These are phyloP conservation scores for Adelges cooleyi DNA, from an alignment of 1,140 invertebrate genomes.

Conservation along the genomic window DNA sequence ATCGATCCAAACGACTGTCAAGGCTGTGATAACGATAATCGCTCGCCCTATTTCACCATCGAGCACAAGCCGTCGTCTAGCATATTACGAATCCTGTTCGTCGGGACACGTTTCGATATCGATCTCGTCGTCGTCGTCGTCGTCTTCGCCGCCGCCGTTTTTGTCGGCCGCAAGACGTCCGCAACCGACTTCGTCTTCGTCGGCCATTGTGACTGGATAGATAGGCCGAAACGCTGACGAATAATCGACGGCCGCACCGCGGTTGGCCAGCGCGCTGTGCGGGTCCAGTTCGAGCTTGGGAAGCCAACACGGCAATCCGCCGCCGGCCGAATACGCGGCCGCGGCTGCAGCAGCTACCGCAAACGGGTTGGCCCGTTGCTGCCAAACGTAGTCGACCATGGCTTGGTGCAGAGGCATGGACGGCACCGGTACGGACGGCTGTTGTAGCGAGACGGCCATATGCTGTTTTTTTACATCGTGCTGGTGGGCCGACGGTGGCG, in stretches of 20 bases:
- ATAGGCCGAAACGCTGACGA: slow-evolving; percentile 35
- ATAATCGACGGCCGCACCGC: slow-evolving; percentile 30
- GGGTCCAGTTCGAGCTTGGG: slow-evolving; percentile 4
- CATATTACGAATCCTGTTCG: slow-evolving; percentile 30
- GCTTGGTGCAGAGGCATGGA: slow-evolving; percentile 30
- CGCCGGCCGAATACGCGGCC: slow-evolving; percentile 32
- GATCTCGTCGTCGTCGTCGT: slow-evolving; percentile 34
- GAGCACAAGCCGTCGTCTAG: background rate
- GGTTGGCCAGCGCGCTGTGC: slow-evolving; percentile 30
- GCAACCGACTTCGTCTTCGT: background rate
- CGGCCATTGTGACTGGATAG: slow-evolving; percentile 24
- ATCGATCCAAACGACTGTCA: too few species aligned
- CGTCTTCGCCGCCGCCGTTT: background rate
- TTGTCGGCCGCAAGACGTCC: background rate
- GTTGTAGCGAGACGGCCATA: background rate
- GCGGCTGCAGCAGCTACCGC: slow-evolving; percentile 36
- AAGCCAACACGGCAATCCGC: slow-evolving; percentile 15
- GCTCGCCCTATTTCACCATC: too few species aligned
- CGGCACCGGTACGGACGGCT: slow-evolving; percentile 29
- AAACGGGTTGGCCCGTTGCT: slow-evolving; percentile 19
- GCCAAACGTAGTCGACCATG: slow-evolving; percentile 28
- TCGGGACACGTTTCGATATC: slow-evolving; percentile 36
- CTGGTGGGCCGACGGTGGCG: background rate
- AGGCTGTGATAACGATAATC: too few species aligned
- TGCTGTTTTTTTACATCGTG: background rate